Conservation (phyloP, 2,888 invertebrate species). For the Hyposoter dolosus region DNA sequence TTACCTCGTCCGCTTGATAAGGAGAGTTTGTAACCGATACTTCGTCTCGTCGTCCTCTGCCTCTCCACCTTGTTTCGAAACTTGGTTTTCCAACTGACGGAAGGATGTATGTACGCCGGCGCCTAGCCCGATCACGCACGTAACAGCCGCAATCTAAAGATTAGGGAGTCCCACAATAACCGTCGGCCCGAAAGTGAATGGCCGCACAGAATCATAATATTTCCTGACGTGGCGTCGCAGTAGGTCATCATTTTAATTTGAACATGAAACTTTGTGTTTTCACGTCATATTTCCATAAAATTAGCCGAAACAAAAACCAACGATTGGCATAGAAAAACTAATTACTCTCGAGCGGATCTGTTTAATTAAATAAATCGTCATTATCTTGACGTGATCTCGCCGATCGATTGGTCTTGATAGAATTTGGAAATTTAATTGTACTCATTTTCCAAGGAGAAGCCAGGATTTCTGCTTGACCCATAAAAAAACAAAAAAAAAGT, state of each 20-base stretch:
- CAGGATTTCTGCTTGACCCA: background rate
- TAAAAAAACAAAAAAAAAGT: background rate
- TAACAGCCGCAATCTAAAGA: slow-evolving; percentile 43
- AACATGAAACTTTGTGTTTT: background rate
- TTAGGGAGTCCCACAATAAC: slow-evolving; percentile 52
- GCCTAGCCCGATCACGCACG: slow-evolving; percentile 45
- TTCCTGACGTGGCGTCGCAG: background rate
- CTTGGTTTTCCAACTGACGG: slow-evolving; percentile 42
- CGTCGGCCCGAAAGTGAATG: slow-evolving; percentile 35
- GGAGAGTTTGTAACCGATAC: slow-evolving; percentile 76
- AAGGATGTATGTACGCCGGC: slow-evolving; percentile 34
- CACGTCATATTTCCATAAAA: background rate
- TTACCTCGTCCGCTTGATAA: slow-evolving; percentile 73
- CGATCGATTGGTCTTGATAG: background rate
- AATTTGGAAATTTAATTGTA: background rate
- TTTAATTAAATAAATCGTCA: background rate
- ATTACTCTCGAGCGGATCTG: background rate
- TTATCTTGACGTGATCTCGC: background rate
- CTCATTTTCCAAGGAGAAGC: background rate
- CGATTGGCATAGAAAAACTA: background rate
- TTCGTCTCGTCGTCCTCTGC: slow-evolving; percentile 59
- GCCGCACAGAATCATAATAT: slow-evolving; percentile 24
- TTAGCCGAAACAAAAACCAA: background rate
- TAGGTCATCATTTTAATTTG: slow-evolving; percentile 1
- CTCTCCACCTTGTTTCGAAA: slow-evolving; percentile 45